Evolutionary conservation across 2,797 vertebrate genomes (phyloP), one percentile per base, ranked within the genome.

Genomic region (Acanthurus tractus): DNA sequence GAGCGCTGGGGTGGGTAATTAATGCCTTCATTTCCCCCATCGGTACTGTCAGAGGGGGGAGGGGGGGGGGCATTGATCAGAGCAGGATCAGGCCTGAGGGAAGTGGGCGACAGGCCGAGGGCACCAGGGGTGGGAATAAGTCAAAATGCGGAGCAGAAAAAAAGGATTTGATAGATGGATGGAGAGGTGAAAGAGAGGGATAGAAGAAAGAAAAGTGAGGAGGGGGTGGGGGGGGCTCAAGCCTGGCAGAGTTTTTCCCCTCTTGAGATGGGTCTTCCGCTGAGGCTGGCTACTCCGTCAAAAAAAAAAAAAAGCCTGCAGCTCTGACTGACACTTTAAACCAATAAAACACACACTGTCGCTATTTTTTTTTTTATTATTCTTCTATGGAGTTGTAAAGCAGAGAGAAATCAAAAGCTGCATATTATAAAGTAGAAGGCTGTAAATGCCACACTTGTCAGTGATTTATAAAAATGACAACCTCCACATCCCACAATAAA

Each of bases 1-100:
- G 59, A 92, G 92, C 91, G 85, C 79, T 78, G 86, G 87, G 88
- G 83, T 83, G 87, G 86, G 88, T 95, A 94, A 94, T 95, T 94
- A 95, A 93, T 86, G 91, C 89, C 78, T 81, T 82, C 77, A 79
- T 82, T 84, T 76, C 80, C 83, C 82, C 85, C 40, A 3, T 44
- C 66, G 70, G 48, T 78, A 75, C 22, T 48, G 52, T 61, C 49
- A 8, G 23, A 54, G 53, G 56, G 65, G 69, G 79, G 69, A 64
- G 63, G 67, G 79, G 69, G 66, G 63, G 65, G 53, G 74, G 88
- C 82, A 89, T 88, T 84, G 90, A 93, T 93, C 82, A 71, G 84
- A 85, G 85, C 11, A 3, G 67, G 85, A 89, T 77, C 62, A 78
- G 86, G 79, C 89, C 69, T 0, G 49, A 75, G 86, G 84, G 76